A percentile compares a stretch with the other conserved stretches of the same genome.
Evolutionary conservation across 2,888 invertebrate species (phyloP).

Genomic region (Helleia helle): DNA sequence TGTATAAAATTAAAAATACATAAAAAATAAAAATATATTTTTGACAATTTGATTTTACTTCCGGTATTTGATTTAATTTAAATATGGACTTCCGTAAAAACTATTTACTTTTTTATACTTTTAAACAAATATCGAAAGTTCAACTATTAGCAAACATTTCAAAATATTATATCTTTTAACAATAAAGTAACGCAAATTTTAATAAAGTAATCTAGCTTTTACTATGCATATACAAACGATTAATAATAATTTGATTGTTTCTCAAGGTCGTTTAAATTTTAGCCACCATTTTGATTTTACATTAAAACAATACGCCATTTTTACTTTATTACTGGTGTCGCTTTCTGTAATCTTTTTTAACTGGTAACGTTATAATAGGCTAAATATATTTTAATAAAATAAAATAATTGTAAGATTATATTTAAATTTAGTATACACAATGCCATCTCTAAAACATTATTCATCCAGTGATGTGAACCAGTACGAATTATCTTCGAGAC

Average conservation of each 20-base stretch:
- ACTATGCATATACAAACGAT: too few relatives aligned
- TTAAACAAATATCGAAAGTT: too few relatives aligned
- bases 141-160: too few relatives aligned
- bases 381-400: neutral
- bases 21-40: too few relatives aligned
- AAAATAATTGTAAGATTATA: slow-evolving; percentile 11
- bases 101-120: too few relatives aligned
- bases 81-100: too few relatives aligned
- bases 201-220: too few relatives aligned
- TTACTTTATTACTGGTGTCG: slow-evolving; percentile 3
- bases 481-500: slow-evolving; percentile 68
- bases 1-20: too few relatives aligned
- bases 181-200: too few relatives aligned
- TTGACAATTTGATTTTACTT: too few relatives aligned
- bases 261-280: slow-evolving; percentile 14
- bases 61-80: too few relatives aligned
- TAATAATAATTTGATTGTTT: slow-evolving; percentile 4
- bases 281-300: slow-evolving; percentile 39
- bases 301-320: slow-evolving; percentile 20
- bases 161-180: too few relatives aligned
- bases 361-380: neutral
- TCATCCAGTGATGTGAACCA: slow-evolving; percentile 69
- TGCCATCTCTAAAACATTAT: slow-evolving; percentile 66
- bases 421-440: slow-evolving; percentile 43
- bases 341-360: slow-evolving; percentile 15